A percentile compares a stretch with the other conserved stretches of the same genome.
phyloP scores from a whole-genome alignment of 2,113 vertebrate species.

The Hyaena hyaena region DNA sequence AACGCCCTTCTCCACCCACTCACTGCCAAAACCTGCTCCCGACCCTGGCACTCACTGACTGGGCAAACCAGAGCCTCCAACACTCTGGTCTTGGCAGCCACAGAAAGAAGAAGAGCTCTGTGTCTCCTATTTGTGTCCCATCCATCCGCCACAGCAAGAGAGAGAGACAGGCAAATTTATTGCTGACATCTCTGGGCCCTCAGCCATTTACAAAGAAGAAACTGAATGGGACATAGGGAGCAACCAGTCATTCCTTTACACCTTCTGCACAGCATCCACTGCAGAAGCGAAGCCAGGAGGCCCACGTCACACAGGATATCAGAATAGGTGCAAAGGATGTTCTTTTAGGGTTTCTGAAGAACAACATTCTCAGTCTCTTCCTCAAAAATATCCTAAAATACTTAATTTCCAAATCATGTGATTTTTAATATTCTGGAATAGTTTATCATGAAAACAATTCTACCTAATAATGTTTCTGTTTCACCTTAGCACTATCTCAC shows the following conservation, averaged over 20 bases:
- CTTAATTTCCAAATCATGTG: neutral
- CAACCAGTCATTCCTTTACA: neutral
- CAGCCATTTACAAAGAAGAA: neutral
- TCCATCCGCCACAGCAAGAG: neutral
- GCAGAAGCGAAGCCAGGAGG: neutral
- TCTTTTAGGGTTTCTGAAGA: neutral
- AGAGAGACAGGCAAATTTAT: neutral
- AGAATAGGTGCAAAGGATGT: neutral
- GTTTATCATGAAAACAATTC: neutral
- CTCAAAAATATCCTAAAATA: neutral
- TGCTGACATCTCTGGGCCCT: neutral
- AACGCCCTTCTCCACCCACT: neutral
- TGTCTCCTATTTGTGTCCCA: rapidly evolving
- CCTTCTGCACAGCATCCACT: rapidly evolving
- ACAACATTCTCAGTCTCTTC: neutral
- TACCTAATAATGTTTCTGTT: neutral
- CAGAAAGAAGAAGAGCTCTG: neutral
- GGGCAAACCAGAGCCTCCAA: neutral
- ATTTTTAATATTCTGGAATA: neutral
- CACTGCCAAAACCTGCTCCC: neutral
- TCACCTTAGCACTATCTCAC: neutral
- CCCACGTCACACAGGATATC: neutral
- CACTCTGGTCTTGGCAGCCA: neutral
- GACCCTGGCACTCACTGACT: neutral
- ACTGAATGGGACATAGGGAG: neutral